Conservation (phyloP, 35 echinoderm and acorn worm species). For the Patiria miniata region DNA sequence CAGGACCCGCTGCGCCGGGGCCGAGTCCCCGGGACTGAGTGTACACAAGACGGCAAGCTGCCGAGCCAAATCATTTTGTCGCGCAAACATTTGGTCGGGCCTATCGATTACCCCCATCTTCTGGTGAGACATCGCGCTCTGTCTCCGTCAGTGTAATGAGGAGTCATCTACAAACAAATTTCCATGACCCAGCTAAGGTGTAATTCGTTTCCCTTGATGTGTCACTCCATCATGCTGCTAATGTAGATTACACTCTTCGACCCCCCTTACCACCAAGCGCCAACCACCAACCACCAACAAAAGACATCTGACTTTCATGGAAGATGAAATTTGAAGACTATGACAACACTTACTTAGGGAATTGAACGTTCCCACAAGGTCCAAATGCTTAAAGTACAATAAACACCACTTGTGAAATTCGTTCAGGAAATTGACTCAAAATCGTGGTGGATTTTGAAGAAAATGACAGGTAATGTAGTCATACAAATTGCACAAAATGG, state of each 20-base stretch:
- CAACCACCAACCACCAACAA: too few species aligned
- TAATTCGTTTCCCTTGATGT: slow-evolving; percentile 29
- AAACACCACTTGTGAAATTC: too few species aligned
- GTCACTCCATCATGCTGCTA: slow-evolving; percentile 14
- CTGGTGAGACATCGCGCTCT: slow-evolving; percentile 24
- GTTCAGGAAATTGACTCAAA: too few species aligned
- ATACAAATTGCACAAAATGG: too few species aligned
- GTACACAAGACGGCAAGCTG: slow-evolving; percentile 17
- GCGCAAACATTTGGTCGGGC: slow-evolving; percentile 26
- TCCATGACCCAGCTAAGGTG: slow-evolving; percentile 22
- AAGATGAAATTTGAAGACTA: slow-evolving; percentile 1
- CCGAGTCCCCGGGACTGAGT: neutral
- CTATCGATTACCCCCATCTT: slow-evolving; percentile 28
- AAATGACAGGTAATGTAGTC: too few species aligned
- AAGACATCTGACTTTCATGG: neutral
- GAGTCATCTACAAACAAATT: slow-evolving; percentile 34
- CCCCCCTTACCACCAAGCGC: neutral
- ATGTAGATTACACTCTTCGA: neutral
- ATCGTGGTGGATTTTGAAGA: too few species aligned
- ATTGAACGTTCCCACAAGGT: too few species aligned
- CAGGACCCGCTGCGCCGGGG: neutral
- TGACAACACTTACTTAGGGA: too few species aligned
- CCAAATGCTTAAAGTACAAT: too few species aligned
- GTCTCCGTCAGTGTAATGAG: slow-evolving; percentile 23
- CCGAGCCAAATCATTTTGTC: slow-evolving; percentile 30